Base-by-base conservation (phyloP, 2,888 invertebrate genomes). In the Parasteatoda lunata region DNA sequence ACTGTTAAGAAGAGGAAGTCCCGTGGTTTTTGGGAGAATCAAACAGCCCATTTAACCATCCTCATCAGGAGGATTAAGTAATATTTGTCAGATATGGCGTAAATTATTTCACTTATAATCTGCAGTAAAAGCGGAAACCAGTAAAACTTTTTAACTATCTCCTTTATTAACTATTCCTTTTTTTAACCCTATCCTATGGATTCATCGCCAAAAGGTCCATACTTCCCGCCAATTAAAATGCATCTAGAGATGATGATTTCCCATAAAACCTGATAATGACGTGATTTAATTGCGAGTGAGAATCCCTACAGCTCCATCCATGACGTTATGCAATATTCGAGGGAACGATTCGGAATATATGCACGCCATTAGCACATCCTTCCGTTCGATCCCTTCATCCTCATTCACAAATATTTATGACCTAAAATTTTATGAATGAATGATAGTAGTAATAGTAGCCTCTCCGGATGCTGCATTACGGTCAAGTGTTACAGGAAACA, bases 401-500 rank as follows among this genome's bases (percentile, higher is more conserved):
- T 9, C 59, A 59, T 59, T 59, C 59, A 59, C 59, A 59, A 59
- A 59, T 59, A 59, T 59, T 59, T 59, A 59, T 59, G 59, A 59
- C 59, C 59, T n/a, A 59, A 6, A 59, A 59, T 49, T 70, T 72
- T 51, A 72, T 72, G 51, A 72, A 72, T 72, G 72, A 72, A 72
- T 52, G 72, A 72, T 51, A 51, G 51, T 51, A 73, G 73, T 51
- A 52, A 52, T 73, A 66, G 77, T 77, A 66, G 77, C n/a, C 66
- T 66, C 68, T 47, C 82, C 82, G 82, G 82, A 82, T 82, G 70
- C 70, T 47, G 64, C 68, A 68, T 52, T 75, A 78, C 84, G 84
- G 79, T 85, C 84, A 85, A 79, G 79, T 76, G 75, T 68, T 70
- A 85, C 75, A 80, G 85, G 85, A 86, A 86, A 79, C 66, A 30